A percentile compares a stretch with the other conserved stretches of the same genome.
phyloP scores from a whole-genome alignment of 2,888 invertebrate genomes.

The Agrochola litura region DNA sequence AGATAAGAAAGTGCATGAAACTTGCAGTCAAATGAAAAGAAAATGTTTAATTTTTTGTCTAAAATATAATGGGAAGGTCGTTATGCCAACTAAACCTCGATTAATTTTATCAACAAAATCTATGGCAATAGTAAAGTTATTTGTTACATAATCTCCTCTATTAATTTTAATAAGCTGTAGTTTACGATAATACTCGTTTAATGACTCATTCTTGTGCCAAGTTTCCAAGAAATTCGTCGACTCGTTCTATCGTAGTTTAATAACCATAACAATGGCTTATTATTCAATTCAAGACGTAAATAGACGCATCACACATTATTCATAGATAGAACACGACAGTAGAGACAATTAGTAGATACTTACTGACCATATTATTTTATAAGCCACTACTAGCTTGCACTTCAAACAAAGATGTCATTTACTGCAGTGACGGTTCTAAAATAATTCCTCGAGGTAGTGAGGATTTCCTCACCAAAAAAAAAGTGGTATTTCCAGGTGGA shows the following conservation, averaged over 20 bases:
- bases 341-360: not conserved
- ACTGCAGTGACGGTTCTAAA: not conserved
- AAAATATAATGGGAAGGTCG: not conserved
- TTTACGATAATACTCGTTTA: conserved; percentile 34
- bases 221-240: conserved; percentile 36
- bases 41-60: not conserved
- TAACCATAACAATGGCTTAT: conserved; percentile 21
- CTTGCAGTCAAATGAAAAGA: not conserved
- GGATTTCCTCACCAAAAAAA: not conserved
- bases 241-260: conserved; percentile 12
- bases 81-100: too few species aligned
- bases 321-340: not conserved
- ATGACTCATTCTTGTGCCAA: conserved; percentile 36
- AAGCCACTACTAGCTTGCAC: not conserved
- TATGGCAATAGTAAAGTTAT: not conserved
- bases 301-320: not conserved
- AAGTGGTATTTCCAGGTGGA: not conserved
- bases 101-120: conserved; percentile 1
- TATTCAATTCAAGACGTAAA: conserved; percentile 20
- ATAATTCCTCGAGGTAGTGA: not conserved
- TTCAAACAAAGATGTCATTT: not conserved
- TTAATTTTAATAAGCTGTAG: conserved; percentile 34
- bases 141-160: conserved; percentile 11
- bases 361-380: not conserved
- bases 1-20: not conserved